These are phyloP conservation scores for Volucella zonaria DNA, from an alignment of 2,888 invertebrate species.

Conservation along the genomic window DNA sequence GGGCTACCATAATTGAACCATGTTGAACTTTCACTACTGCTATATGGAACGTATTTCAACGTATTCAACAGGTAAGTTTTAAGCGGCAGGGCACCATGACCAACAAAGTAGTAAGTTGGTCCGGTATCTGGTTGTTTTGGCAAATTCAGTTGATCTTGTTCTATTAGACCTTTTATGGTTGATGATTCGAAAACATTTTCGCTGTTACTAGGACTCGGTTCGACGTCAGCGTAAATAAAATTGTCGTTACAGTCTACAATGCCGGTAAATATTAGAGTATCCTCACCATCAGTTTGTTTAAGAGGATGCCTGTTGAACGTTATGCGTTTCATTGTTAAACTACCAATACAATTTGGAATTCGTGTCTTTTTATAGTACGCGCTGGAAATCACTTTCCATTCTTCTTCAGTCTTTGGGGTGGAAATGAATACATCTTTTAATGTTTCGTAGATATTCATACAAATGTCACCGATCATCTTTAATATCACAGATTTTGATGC, in stretches of 20 bases:
- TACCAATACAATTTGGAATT: conserved; percentile 80
- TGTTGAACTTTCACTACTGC: conserved; percentile 70
- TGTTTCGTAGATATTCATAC: conserved; percentile 81
- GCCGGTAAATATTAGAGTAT: conserved; percentile 79
- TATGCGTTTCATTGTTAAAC: conserved; percentile 80
- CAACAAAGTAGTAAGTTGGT: conserved; percentile 77
- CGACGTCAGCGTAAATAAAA: conserved; percentile 80
- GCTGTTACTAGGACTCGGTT: conserved; percentile 77
- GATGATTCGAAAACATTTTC: conserved; percentile 80
- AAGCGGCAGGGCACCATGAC: conserved; percentile 78
- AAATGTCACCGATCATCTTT: conserved; percentile 81
- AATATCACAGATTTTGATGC: conserved; percentile 82
- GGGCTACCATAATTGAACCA: conserved; percentile 69
- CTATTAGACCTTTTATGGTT: conserved; percentile 78
- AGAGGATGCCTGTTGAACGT: conserved; percentile 78
- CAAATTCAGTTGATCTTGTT: conserved; percentile 71
- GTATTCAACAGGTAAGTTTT: conserved; percentile 79
- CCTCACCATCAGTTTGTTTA: conserved; percentile 75
- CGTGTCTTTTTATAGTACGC: conserved; percentile 78
- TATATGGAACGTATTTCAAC: conserved; percentile 74
- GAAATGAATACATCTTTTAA: conserved; percentile 80
- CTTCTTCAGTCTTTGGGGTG: conserved; percentile 81
- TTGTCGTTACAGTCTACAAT: conserved; percentile 80
- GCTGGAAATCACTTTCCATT: conserved; percentile 79
- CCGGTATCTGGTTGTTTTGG: conserved; percentile 72